A percentile compares a stretch with the other conserved stretches of the same genome.
These are phyloP conservation scores for Mobula hypostoma DNA, from an alignment of 2,113 vertebrate species.

Conservation along the genomic window DNA sequence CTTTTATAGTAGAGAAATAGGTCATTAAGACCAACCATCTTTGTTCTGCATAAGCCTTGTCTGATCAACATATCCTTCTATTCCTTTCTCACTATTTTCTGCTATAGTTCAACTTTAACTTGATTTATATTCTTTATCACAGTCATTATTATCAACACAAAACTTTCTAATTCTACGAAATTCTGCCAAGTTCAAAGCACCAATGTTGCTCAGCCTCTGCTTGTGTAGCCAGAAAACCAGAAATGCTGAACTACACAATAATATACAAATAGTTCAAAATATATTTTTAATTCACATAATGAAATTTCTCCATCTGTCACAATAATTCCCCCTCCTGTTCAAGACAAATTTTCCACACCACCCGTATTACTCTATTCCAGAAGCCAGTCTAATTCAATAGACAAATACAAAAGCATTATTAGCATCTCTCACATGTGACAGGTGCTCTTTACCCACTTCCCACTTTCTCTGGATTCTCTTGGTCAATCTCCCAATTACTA, in stretches of 20 bases:
- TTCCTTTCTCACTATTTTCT: neutral
- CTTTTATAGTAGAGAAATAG: neutral
- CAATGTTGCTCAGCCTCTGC: neutral
- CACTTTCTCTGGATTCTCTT: neutral
- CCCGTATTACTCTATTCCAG: neutral
- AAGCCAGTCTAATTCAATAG: neutral
- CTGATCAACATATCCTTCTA: neutral
- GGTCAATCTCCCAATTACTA: neutral
- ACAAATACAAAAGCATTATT: neutral
- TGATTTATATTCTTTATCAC: neutral
- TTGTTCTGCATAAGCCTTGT: neutral
- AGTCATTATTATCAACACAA: neutral
- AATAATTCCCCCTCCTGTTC: neutral
- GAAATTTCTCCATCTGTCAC: neutral
- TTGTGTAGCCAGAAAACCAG: neutral
- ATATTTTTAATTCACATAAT: neutral
- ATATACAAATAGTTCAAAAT: neutral
- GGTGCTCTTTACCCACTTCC: neutral
- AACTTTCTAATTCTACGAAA: neutral
- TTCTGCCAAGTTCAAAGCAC: neutral
- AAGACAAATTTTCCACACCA: neutral
- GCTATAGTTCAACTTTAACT: neutral
- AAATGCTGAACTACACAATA: neutral
- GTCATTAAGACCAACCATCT: neutral
- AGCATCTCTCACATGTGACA: neutral